Conservation (phyloP, 2,113 vertebrate genomes). For the Pollachius pollachius region DNA sequence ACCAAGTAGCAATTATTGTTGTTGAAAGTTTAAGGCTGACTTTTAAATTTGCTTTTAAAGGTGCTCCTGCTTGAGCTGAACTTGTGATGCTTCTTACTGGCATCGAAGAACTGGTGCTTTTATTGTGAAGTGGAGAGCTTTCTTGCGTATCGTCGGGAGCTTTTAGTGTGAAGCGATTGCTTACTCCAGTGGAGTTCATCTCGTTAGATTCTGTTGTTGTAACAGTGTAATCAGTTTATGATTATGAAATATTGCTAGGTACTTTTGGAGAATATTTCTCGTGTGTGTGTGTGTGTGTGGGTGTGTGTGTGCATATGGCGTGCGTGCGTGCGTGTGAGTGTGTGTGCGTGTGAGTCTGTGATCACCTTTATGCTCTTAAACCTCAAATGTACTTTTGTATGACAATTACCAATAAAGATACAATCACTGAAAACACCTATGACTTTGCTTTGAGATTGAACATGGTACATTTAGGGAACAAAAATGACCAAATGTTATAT, state of each 20-base stretch:
- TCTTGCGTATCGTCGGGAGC: constrained; percentile 42
- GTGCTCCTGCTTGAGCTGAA: constrained; percentile 48
- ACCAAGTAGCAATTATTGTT: constrained; percentile 35
- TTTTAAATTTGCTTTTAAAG: constrained; percentile 39
- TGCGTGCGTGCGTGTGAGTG: constrained; percentile 3
- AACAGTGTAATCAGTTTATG: constrained; percentile 32
- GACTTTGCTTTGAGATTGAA: neutral
- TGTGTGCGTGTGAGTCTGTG: constrained; percentile 19
- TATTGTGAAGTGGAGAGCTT: constrained; percentile 41
- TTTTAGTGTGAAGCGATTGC: constrained; percentile 37
- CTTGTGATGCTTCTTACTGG: constrained; percentile 37
- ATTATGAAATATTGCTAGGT: constrained; percentile 44
- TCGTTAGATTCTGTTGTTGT: constrained; percentile 41
- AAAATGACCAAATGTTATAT: neutral
- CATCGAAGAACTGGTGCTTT: constrained; percentile 44
- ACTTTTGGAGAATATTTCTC: constrained; percentile 74
- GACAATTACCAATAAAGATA: constrained; percentile 61
- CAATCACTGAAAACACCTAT: constrained; percentile 47
- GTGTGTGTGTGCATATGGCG: constrained; percentile 15
- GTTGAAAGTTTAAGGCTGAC: constrained; percentile 30
- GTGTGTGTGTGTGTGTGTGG: constrained; percentile 32
- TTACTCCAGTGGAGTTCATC: constrained; percentile 76
- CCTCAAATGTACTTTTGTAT: constrained; percentile 37
- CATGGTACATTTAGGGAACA: neutral
- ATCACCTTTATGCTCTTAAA: constrained; percentile 43